These are phyloP conservation scores for Epinotia brunnichana DNA, from an alignment of 2,888 invertebrate genomes.

Conservation along the genomic window DNA sequence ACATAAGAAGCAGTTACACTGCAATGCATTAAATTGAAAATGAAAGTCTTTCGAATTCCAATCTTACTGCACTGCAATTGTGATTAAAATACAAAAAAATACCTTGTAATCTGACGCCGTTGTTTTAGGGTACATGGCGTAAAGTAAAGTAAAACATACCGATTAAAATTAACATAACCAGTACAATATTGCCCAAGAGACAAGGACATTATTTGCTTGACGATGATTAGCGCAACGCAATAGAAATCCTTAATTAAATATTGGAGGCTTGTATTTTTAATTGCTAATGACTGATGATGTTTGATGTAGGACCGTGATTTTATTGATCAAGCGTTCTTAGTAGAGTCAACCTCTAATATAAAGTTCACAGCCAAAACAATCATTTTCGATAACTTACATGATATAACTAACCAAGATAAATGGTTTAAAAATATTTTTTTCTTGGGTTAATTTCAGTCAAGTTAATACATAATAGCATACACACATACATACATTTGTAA, in stretches of 20 bases:
- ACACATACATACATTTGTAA: too few relatives aligned
- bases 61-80: neutral
- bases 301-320: neutral
- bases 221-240: slow-evolving; percentile 27
- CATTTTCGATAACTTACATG: neutral
- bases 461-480: too few relatives aligned
- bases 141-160: slow-evolving; percentile 58
- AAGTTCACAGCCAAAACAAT: neutral
- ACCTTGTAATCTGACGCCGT: neutral
- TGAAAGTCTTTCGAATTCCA: neutral
- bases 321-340: neutral
- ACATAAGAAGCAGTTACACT: slow-evolving; percentile 46
- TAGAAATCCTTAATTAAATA: slow-evolving; percentile 39
- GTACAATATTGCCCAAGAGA: slow-evolving; percentile 35
- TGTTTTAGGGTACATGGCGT: slow-evolving; percentile 59
- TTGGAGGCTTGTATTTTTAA: slow-evolving; percentile 31
- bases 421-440: too few relatives aligned
- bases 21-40: slow-evolving; percentile 5
- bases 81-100: neutral
- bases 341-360: neutral
- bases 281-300: slow-evolving; percentile 25
- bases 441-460: too few relatives aligned
- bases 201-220: slow-evolving; percentile 33
- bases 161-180: slow-evolving; percentile 40
- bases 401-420: too few relatives aligned